phyloP scores from a whole-genome alignment of 1,140 invertebrate genomes.

The Chrysoperla carnea region DNA sequence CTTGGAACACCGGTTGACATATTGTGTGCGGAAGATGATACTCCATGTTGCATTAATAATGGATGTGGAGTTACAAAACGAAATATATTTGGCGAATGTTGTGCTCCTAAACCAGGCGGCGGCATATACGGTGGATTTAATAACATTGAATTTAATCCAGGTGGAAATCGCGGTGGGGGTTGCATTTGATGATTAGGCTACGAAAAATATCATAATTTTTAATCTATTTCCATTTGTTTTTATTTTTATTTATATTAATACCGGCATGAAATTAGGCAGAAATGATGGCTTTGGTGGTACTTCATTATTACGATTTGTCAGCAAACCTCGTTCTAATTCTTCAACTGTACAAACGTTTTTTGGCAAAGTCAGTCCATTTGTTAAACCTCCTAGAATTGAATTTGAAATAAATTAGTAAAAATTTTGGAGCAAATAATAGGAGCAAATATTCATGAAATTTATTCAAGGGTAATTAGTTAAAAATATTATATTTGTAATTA shows the following conservation, averaged over 20 bases:
- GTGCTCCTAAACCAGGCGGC: constrained; percentile 18
- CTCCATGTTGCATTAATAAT: constrained; percentile 19
- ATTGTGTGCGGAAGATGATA: neutral
- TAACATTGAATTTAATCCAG: constrained; percentile 12
- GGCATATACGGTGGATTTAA: constrained; percentile 16
- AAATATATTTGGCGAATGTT: constrained; percentile 4
- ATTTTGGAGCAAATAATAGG: neutral
- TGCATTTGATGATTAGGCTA: constrained; percentile 14
- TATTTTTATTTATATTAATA: neutral
- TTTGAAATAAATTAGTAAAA: neutral
- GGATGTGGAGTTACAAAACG: constrained; percentile 14
- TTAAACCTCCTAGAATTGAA: neutral
- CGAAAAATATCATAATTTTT: neutral
- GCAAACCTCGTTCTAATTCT: constrained; percentile 30
- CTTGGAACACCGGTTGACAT: neutral
- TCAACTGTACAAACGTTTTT: constrained; percentile 34
- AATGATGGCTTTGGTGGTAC: constrained; percentile 12
- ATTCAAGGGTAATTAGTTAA: too few relatives aligned
- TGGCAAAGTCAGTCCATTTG: constrained; percentile 2
- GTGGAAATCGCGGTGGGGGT: constrained; percentile 22
- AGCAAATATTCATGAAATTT: neutral
- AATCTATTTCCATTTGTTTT: neutral
- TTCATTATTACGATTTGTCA: constrained; percentile 18
- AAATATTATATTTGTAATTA: too few relatives aligned
- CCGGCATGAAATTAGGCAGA: neutral